phyloP scores from a whole-genome alignment of 2,113 vertebrate species.

The Laterallus jamaicensis region DNA sequence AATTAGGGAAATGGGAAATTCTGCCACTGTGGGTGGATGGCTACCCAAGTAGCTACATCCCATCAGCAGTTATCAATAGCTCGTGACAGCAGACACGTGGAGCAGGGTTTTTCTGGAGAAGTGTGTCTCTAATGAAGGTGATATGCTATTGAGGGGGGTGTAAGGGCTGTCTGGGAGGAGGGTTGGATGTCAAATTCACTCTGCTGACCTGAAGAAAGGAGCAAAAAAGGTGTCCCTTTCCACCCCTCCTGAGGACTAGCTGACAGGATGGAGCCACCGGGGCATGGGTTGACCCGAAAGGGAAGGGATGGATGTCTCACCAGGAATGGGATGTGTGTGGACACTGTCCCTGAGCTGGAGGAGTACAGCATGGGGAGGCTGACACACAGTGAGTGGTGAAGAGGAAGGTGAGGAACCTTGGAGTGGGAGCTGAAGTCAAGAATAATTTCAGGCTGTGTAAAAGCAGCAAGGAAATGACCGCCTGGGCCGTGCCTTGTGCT shows the following conservation, averaged over 20 bases:
- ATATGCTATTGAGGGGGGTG: neutral
- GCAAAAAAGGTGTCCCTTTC: neutral
- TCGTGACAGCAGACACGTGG: fast-evolving
- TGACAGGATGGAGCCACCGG: neutral
- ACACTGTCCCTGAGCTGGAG: neutral
- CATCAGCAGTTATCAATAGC: neutral
- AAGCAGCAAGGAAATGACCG: neutral
- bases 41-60: neutral
- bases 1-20: constrained; percentile 26
- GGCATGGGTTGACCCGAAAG: neutral
- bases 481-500: neutral
- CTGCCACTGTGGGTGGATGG: neutral
- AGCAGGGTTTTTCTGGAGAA: neutral
- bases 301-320: neutral
- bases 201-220: neutral
- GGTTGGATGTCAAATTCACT: neutral
- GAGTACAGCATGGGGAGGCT: neutral
- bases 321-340: fast-evolving
- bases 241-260: neutral
- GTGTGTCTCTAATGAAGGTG: neutral
- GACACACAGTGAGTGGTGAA: neutral
- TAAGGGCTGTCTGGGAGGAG: neutral
- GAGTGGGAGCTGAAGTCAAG: neutral
- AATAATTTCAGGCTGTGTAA: neutral
- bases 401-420: neutral